These are phyloP conservation scores for Spatula clypeata DNA, from an alignment of 2,797 vertebrate genomes.

Conservation along the genomic window DNA sequence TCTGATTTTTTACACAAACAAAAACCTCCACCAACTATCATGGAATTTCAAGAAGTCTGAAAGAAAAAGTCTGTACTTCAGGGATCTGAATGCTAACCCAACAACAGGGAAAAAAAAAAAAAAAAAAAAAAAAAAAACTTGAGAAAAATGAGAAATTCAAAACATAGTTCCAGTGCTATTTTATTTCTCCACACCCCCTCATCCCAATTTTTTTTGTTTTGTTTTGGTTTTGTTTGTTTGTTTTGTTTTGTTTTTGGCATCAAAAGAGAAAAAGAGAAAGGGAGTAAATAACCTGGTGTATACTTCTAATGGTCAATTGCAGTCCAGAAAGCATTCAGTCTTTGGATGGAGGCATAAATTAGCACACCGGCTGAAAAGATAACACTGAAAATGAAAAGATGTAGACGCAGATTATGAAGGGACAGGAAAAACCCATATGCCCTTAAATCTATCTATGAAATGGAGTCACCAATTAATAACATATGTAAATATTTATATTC, in stretches of 20 bases:
- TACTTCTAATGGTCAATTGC: background rate
- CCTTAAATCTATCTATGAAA: background rate
- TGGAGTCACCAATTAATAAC: background rate
- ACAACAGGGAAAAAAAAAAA: background rate
- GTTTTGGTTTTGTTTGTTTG: no score
- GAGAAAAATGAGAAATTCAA: background rate
- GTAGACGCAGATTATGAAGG: background rate
- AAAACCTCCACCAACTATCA: background rate
- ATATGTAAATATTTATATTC: accelerated
- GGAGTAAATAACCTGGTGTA: background rate
- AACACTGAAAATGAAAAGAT: background rate
- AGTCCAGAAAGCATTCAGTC: background rate
- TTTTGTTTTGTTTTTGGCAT: no score
- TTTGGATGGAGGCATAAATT: background rate
- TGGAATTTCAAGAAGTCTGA: background rate
- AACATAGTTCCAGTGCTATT: background rate
- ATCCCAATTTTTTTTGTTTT: no score
- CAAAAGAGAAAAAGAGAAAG: no score
- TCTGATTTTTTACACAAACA: no score
- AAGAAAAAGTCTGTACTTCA: background rate
- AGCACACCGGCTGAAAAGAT: background rate
- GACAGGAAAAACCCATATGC: background rate
- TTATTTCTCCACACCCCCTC: no score
- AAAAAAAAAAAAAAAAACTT: background rate
- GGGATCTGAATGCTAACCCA: background rate